phyloP scores from a whole-genome alignment of 2,888 invertebrate species.

The Drosophila kanekoi region DNA sequence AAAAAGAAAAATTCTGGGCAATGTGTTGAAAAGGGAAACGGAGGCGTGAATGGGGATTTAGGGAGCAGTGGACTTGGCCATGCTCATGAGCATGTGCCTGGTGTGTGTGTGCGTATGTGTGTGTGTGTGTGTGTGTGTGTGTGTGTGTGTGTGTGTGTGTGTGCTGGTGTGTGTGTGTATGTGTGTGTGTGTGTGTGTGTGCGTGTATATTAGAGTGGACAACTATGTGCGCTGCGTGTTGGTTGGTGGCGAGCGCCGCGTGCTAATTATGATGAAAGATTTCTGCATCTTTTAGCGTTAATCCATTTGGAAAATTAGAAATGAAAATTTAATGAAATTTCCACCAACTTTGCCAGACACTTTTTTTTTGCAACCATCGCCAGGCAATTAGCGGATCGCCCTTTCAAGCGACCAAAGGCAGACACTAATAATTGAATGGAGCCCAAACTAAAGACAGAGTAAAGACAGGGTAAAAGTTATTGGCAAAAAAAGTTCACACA shows the following conservation, averaged over 20 bases:
- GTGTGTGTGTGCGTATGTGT: slow-evolving; percentile 11
- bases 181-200: slow-evolving; percentile 14
- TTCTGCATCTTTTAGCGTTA: slow-evolving; percentile 82
- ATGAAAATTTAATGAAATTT: slow-evolving; percentile 83
- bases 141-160: slow-evolving; percentile 11
- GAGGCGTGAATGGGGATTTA: slow-evolving; percentile 16
- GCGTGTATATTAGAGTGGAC: slow-evolving; percentile 55
- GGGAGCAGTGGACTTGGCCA: slow-evolving; percentile 31
- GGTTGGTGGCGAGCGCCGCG: slow-evolving; percentile 59
- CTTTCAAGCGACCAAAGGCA: slow-evolving; percentile 28
- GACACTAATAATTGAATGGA: slow-evolving; percentile 59
- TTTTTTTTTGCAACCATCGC: slow-evolving; percentile 36
- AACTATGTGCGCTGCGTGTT: slow-evolving; percentile 64
- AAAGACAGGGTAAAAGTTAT: slow-evolving; percentile 20
- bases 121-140: slow-evolving; percentile 18
- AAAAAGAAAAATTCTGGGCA: slow-evolving; percentile 26
- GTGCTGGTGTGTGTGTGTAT: slow-evolving; percentile 18
- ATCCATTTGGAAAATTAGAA: slow-evolving; percentile 84
- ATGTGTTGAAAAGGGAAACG: slow-evolving; percentile 1
- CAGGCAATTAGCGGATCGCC: slow-evolving; percentile 45
- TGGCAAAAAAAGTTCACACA: slow-evolving; percentile 24
- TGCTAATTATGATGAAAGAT: slow-evolving; percentile 83
- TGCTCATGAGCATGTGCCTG: slow-evolving; percentile 45
- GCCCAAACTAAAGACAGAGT: background rate
- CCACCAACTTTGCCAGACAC: slow-evolving; percentile 58